These are phyloP conservation scores for Urosaurus nigricauda DNA, from an alignment of 2,797 vertebrate genomes.

Conservation along the genomic window DNA sequence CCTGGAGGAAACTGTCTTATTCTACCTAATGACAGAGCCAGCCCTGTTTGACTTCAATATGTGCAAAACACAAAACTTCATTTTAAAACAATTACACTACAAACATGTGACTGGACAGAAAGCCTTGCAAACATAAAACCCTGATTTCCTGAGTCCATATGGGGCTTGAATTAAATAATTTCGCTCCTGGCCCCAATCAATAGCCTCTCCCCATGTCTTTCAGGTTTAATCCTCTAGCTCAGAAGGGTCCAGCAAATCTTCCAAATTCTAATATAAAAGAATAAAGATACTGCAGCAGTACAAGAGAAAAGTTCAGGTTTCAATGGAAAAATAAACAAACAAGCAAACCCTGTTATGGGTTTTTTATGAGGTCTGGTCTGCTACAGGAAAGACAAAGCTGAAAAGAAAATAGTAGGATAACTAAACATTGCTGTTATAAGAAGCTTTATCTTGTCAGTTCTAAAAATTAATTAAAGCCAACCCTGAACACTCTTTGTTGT, in stretches of 20 bases:
- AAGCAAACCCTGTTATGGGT: not conserved
- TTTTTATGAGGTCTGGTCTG: slow-evolving; percentile 27
- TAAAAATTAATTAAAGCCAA: slow-evolving; percentile 41
- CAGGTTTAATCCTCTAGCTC: slow-evolving; percentile 27
- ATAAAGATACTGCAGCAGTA: slow-evolving; percentile 46
- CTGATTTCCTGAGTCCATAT: not conserved
- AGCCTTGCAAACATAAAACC: slow-evolving; percentile 39
- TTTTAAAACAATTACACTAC: slow-evolving; percentile 43
- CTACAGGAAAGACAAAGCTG: slow-evolving; percentile 18
- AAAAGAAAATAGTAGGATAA: slow-evolving; percentile 19
- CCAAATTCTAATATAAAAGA: slow-evolving; percentile 42
- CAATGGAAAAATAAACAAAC: slow-evolving; percentile 37
- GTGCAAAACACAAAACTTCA: slow-evolving; percentile 51
- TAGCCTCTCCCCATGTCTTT: slow-evolving; percentile 1
- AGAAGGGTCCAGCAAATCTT: slow-evolving; percentile 25
- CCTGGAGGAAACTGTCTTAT: not conserved
- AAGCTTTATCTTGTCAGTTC: not conserved
- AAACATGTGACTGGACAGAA: slow-evolving; percentile 35
- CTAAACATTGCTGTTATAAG: slow-evolving; percentile 17
- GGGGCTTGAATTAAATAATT: not conserved
- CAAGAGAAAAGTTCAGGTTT: slow-evolving; percentile 49
- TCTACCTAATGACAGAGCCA: not conserved
- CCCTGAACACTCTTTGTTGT: slow-evolving; percentile 22
- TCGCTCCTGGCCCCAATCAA: not conserved
- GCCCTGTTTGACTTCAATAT: slow-evolving; percentile 40